These are phyloP conservation scores for Corythaeola cristata DNA, from an alignment of 2,113 vertebrate species.

Conservation along the genomic window DNA sequence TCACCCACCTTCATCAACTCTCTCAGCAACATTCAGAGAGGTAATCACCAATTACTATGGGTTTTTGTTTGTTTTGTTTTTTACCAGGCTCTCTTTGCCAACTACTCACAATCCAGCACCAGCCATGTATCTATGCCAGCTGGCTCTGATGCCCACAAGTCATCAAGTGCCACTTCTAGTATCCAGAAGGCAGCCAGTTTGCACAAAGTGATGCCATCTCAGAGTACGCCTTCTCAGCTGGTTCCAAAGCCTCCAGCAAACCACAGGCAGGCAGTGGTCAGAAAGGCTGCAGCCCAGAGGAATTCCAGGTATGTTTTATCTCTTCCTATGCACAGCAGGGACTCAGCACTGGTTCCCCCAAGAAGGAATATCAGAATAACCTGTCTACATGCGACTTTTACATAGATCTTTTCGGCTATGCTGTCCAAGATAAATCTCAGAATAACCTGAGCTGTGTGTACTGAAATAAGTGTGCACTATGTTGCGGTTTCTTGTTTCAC, in stretches of 20 bases:
- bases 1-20: background rate
- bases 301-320: conserved; percentile 85
- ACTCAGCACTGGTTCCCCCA: background rate
- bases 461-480: background rate
- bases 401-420: background rate
- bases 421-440: background rate
- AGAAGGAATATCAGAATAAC: background rate
- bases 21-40: background rate
- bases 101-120: conserved; percentile 67
- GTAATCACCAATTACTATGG: background rate
- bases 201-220: conserved; percentile 71
- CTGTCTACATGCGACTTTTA: background rate
- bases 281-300: conserved; percentile 81
- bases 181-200: conserved; percentile 66
- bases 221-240: conserved; percentile 67
- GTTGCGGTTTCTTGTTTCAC: background rate
- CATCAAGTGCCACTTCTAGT: conserved; percentile 68
- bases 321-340: background rate
- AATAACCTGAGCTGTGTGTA: background rate
- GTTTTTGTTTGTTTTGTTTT: background rate
- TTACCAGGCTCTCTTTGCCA: conserved; percentile 78
- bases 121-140: conserved; percentile 56
- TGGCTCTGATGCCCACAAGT: conserved; percentile 63
- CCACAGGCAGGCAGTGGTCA: conserved; percentile 75
- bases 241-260: conserved; percentile 84